Evolutionary conservation across 2,797 vertebrate genomes (phyloP).

Genomic region (Pangasius macronema): DNA sequence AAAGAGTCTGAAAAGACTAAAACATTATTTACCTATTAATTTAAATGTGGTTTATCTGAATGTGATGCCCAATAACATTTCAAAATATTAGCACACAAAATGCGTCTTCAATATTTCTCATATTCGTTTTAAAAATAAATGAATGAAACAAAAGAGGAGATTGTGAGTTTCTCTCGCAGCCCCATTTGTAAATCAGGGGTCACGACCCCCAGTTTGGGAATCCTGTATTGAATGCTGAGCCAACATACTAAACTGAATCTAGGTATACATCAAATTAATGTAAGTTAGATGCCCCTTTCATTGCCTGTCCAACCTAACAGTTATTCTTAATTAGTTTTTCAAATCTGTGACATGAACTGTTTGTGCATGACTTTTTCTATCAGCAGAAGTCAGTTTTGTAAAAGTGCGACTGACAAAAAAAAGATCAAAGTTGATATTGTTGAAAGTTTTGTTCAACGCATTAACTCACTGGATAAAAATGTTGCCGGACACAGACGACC

Average conservation of each 20-base stretch:
- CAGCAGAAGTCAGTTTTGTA: background rate
- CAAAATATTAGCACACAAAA: background rate
- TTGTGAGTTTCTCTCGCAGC: background rate
- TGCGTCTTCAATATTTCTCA: background rate
- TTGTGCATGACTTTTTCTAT: background rate
- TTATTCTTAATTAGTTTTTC: background rate
- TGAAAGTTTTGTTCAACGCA: no score
- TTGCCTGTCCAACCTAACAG: background rate
- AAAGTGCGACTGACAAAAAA: background rate
- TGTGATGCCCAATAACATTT: background rate
- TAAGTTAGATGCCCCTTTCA: background rate
- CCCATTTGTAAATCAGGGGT: background rate
- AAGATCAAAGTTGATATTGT: no score
- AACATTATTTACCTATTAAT: background rate
- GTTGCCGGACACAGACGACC: no score
- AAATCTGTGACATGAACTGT: background rate
- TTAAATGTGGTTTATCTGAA: background rate
- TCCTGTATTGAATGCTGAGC: background rate
- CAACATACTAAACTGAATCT: background rate
- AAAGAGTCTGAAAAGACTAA: background rate
- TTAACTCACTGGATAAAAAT: no score
- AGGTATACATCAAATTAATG: background rate
- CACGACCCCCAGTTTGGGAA: background rate
- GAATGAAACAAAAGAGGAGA: background rate
- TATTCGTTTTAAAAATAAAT: background rate